These are phyloP conservation scores for Zaprionus taronus DNA, from an alignment of 1,140 invertebrate genomes.

Conservation along the genomic window DNA sequence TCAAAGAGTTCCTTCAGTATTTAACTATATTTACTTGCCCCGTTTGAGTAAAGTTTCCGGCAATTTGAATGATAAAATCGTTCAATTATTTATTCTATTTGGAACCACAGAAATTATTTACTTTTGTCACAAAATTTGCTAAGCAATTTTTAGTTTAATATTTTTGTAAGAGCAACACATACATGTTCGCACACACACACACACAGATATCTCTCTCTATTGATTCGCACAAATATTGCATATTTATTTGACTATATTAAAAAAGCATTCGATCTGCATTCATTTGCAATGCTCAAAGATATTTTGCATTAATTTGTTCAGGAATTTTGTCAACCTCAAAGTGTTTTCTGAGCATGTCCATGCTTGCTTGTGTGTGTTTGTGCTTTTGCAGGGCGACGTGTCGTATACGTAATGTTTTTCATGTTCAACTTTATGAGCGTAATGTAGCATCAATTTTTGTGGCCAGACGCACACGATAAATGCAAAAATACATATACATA, in stretches of 20 bases:
- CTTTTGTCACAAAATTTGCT: neutral
- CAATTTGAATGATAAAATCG: neutral
- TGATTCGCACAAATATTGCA: neutral
- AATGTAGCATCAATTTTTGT: slow-evolving; percentile 30
- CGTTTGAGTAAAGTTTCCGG: neutral
- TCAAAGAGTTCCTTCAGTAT: neutral
- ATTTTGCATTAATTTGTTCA: slow-evolving; percentile 26
- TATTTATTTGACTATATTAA: slow-evolving; percentile 7
- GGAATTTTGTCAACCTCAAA: slow-evolving; percentile 23
- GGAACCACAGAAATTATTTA: neutral
- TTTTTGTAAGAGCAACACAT: neutral
- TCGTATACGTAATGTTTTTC: slow-evolving; percentile 32
- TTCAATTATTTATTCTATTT: neutral
- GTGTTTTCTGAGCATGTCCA: slow-evolving; percentile 9
- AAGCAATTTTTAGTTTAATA: neutral
- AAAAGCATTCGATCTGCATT: slow-evolving; percentile 7
- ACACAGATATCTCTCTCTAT: neutral
- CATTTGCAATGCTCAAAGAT: slow-evolving; percentile 30
- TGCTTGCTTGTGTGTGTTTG: neutral
- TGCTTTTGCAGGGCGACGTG: neutral
- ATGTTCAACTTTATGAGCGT: slow-evolving; percentile 10
- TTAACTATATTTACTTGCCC: neutral
- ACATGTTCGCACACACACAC: too few species aligned
- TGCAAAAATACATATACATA: slow-evolving; percentile 11
- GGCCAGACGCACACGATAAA: slow-evolving; percentile 25